Evolutionary conservation across 1,140 invertebrate species (phyloP).

Genomic region (Penaeus indicus): DNA sequence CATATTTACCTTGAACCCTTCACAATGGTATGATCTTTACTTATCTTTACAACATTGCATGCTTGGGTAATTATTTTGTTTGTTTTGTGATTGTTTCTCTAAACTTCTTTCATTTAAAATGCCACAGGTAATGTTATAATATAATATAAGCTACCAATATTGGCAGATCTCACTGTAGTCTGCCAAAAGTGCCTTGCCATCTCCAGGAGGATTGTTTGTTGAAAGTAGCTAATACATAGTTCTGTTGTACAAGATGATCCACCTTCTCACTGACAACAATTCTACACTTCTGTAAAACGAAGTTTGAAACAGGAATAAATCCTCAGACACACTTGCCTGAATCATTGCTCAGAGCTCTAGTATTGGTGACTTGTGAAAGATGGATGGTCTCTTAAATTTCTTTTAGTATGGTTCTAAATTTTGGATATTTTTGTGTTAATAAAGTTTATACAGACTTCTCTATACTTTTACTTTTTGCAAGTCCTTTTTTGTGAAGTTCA

Average conservation of each 20-base stretch:
- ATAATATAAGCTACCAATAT: not conserved
- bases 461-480: conserved; percentile 5
- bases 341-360: not conserved
- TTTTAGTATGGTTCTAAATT: conserved; percentile 48
- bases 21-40: not conserved
- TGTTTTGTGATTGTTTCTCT: not conserved
- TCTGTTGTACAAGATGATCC: conserved; percentile 39
- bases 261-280: conserved; percentile 28
- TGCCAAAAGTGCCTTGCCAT: conserved; percentile 58
- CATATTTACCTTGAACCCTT: not conserved
- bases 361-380: conserved; percentile 37
- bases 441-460: conserved; percentile 41
- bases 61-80: not conserved
- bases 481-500: not conserved
- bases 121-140: conserved; percentile 19
- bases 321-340: conserved; percentile 1
- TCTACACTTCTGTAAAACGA: not conserved
- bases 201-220: conserved; percentile 58
- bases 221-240: conserved; percentile 49
- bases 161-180: conserved; percentile 20
- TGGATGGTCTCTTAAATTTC: conserved; percentile 33
- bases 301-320: too few species aligned
- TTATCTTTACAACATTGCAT: not conserved
- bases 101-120: not conserved
- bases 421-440: conserved; percentile 59